These are phyloP conservation scores for Anguilla pacifica DNA, from an alignment of 2,797 vertebrate species.

Conservation along the genomic window DNA sequence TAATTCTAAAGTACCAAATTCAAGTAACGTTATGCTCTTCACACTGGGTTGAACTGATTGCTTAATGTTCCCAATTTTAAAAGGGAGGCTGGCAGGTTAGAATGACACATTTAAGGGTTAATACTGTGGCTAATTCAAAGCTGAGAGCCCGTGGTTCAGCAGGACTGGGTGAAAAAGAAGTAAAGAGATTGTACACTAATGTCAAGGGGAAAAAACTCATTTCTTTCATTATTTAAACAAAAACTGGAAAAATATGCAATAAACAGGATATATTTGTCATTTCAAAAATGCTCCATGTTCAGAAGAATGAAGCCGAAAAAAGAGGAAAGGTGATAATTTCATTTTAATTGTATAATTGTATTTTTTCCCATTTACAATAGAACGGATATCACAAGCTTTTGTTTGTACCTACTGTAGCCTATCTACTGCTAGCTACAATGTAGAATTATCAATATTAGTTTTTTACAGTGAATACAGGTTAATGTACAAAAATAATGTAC, in stretches of 20 bases:
- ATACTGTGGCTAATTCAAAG: no score
- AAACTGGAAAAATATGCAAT: background rate
- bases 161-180: background rate
- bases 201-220: background rate
- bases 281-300: background rate
- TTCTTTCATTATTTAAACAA: background rate
- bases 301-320: background rate
- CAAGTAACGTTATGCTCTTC: background rate
- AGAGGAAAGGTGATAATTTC: background rate
- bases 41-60: background rate
- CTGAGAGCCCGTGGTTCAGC: background rate
- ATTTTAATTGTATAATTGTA: background rate
- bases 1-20: background rate
- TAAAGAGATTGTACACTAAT: background rate
- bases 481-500: background rate
- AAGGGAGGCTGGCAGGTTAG: background rate
- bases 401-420: background rate
- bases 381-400: background rate
- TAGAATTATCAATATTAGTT: background rate
- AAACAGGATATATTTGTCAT: background rate
- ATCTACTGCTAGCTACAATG: background rate
- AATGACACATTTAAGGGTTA: no score
- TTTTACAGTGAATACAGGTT: background rate
- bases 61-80: background rate
- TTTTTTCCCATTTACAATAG: background rate